Evolutionary conservation across 92 coral and sea anemone species (phyloP), one percentile per base, ranked within the genome.

Genomic region (Bergia puertoricense): DNA sequence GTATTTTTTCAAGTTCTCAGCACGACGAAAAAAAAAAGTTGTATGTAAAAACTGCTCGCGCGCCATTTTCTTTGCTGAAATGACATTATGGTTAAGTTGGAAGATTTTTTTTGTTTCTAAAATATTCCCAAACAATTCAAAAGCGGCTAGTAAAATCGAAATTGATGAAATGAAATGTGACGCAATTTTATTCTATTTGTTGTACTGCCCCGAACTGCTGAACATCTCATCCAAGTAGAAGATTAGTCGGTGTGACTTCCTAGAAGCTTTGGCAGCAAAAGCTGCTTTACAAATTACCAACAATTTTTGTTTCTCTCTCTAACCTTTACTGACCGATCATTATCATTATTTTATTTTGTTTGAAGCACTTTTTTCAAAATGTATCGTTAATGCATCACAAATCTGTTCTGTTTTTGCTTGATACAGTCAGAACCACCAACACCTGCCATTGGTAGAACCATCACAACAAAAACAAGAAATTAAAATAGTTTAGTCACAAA

Each of bases 361-460:
- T 41, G 1, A 42, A 15, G 7, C 46, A 14, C 39, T 8, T 56
- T 13, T 36, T 14, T 37, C 2, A 57, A 54, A 30, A 80, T 41
- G 57, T 57, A 80, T 54, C 72, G 69, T 54, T 80, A 57, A 38
- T 6, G 69, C 15, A 54, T 57, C 48, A 22, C 30, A 80, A 80
- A 80, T 80, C 71, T 54, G 73, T 3, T 45, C 81, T 48, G 62
- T 22, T n/a, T 40, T 77, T 18, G 18, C 66, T 48, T n/a, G 62
- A 56, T 54, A 80, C 73, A 80, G 36, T 37, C 7, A 80, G 13
- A 2, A 6, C 30, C 30, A 30, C 3, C 8, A 78, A 23, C 85
- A 80, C 85, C 85, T 80, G 85, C 18, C 83, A 65, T 2, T 80
- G 85, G 22, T 15, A 80, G 44, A 80, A 56, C 59, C 30, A 54